Evolutionary conservation across 2,888 invertebrate species (phyloP).

Genomic region (Pediacus dermestoides): DNA sequence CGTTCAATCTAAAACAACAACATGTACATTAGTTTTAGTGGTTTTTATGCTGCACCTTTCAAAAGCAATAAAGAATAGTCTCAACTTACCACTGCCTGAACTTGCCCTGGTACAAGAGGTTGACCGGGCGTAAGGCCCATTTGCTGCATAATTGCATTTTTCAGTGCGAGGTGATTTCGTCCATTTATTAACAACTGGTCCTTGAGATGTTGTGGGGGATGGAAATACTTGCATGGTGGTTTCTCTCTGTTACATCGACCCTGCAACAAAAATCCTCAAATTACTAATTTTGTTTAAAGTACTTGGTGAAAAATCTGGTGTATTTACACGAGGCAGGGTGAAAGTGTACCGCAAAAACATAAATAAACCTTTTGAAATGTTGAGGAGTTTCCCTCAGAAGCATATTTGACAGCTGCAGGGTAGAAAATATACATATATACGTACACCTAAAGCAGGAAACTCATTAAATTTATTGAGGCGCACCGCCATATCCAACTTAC

Average conservation of each 20-base stretch:
- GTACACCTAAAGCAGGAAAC: no score
- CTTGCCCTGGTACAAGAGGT: conserved; percentile 87
- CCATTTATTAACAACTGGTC: conserved; percentile 99
- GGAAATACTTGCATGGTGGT: conserved; percentile 99
- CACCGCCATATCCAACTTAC: no score
- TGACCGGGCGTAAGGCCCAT: conserved; percentile 92
- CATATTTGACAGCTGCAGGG: conserved; percentile 5
- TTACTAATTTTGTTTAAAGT: no score
- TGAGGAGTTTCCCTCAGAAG: conserved; percentile 1
- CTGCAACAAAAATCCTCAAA: conserved; percentile 65
- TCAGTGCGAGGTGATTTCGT: conserved; percentile 97
- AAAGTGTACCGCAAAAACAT: no score
- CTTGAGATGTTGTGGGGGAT: conserved; percentile 99
- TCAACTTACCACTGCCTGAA: conserved; percentile 86
- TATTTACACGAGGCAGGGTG: no score
- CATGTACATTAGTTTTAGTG: no score
- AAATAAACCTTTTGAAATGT: neutral
- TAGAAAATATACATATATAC: no score
- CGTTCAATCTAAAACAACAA: no score
- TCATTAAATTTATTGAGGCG: no score
- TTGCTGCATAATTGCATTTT: conserved; percentile 96
- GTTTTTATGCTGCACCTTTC: no score
- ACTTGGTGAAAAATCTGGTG: no score
- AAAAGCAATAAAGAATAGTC: no score
- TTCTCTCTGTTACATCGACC: conserved; percentile 99